phyloP scores from a whole-genome alignment of 2,113 vertebrate species.

The Poeciliopsis turrubarensis region DNA sequence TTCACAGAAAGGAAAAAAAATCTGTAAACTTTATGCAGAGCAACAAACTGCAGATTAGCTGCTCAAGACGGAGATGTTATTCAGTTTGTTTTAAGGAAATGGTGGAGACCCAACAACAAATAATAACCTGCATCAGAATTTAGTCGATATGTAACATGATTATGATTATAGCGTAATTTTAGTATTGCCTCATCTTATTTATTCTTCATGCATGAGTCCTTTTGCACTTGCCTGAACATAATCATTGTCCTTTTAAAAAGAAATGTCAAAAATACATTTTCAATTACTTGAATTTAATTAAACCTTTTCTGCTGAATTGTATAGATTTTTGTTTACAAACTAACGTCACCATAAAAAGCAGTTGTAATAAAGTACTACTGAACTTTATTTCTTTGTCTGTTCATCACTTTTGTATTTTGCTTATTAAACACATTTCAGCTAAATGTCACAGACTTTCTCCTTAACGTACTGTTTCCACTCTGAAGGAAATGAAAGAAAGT shows the following conservation, averaged over 20 bases:
- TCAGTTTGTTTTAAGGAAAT: neutral
- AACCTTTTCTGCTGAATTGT: neutral
- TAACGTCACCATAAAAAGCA: neutral
- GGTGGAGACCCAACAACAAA: neutral
- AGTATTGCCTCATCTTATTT: no score
- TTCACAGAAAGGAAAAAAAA: neutral
- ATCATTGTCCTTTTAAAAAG: no score
- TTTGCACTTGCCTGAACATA: no score
- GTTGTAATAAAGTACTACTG: neutral
- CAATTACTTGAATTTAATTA: neutral
- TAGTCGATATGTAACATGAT: neutral
- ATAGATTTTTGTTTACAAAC: neutral
- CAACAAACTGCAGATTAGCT: neutral
- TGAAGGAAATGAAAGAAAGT: slow-evolving; percentile 3
- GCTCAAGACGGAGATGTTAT: neutral
- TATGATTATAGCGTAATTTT: no score
- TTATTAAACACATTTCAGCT: neutral
- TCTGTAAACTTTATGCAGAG: neutral
- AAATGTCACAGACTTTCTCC: neutral
- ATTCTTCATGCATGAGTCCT: no score
- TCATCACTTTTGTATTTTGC: neutral
- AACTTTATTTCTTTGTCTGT: neutral
- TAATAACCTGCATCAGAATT: neutral
- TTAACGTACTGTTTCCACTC: neutral
- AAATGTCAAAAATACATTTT: neutral